phyloP scores from a whole-genome alignment of 2,113 vertebrate genomes.

The Danionella cerebrum region DNA sequence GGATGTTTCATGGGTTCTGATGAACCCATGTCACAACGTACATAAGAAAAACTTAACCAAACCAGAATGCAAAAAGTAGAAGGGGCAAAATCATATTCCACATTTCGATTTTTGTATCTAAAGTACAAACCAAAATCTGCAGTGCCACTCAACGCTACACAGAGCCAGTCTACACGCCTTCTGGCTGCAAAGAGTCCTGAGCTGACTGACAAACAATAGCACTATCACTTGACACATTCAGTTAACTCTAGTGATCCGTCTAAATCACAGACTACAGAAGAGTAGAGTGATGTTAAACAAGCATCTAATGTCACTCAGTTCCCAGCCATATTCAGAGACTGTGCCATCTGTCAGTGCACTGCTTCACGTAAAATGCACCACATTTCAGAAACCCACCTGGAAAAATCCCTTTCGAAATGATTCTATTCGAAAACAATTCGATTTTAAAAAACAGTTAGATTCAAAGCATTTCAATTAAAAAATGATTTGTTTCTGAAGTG shows the following conservation, averaged over 20 bases:
- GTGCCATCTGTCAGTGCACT: neutral
- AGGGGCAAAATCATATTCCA: too few relatives aligned
- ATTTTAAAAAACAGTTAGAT: too few relatives aligned
- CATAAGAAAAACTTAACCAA: too few relatives aligned
- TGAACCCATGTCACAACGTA: too few relatives aligned
- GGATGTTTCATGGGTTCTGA: too few relatives aligned
- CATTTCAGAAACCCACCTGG: too few relatives aligned
- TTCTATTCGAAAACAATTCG: too few relatives aligned
- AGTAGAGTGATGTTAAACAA: neutral
- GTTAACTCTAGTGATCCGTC: neutral
- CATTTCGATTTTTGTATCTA: neutral
- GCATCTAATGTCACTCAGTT: neutral
- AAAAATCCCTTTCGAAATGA: too few relatives aligned
- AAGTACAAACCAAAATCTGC: neutral
- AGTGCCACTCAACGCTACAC: neutral
- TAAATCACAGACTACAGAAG: neutral
- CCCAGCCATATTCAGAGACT: neutral
- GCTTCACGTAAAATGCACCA: neutral
- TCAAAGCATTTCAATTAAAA: too few relatives aligned
- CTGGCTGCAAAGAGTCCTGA: neutral
- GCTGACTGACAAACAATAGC: conserved; percentile 10
- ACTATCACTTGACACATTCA: neutral
- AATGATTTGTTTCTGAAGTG: too few relatives aligned
- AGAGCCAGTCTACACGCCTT: neutral
- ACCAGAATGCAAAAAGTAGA: too few relatives aligned